Conservation (phyloP, 2,113 vertebrate species). For the Cebus imitator region DNA sequence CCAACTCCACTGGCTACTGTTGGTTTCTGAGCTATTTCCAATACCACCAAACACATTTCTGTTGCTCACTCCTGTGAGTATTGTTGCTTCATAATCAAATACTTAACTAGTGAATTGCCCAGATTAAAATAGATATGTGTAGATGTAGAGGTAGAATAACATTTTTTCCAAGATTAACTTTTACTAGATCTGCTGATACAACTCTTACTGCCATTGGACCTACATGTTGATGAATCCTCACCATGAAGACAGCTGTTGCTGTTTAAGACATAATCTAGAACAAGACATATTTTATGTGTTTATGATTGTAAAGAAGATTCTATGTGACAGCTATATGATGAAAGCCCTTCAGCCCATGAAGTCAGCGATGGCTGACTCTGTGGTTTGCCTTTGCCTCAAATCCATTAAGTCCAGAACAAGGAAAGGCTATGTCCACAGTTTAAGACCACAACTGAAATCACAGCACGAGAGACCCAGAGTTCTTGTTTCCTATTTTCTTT, state of each 20-base stretch:
- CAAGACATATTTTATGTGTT: neutral
- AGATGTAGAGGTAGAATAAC: neutral
- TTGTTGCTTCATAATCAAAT: neutral
- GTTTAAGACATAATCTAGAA: constrained; percentile 39
- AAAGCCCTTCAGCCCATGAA: neutral
- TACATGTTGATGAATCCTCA: neutral
- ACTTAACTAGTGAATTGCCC: neutral
- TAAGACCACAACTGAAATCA: neutral
- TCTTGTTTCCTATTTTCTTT: neutral
- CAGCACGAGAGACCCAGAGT: neutral
- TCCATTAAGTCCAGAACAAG: neutral
- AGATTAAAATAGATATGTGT: neutral
- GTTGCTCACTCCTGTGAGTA: neutral
- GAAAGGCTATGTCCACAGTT: neutral
- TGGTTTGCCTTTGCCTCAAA: constrained; percentile 9
- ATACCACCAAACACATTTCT: neutral
- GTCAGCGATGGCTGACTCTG: neutral
- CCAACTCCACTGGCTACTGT: neutral
- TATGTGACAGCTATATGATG: neutral
- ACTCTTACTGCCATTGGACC: neutral
- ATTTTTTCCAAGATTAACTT: constrained; percentile 29
- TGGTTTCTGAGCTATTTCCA: neutral
- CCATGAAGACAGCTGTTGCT: constrained; percentile 24
- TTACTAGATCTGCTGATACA: neutral
- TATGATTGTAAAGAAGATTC: neutral